Evolutionary conservation across 2,888 invertebrate species (phyloP).

Genomic region (Gortyna flavago): DNA sequence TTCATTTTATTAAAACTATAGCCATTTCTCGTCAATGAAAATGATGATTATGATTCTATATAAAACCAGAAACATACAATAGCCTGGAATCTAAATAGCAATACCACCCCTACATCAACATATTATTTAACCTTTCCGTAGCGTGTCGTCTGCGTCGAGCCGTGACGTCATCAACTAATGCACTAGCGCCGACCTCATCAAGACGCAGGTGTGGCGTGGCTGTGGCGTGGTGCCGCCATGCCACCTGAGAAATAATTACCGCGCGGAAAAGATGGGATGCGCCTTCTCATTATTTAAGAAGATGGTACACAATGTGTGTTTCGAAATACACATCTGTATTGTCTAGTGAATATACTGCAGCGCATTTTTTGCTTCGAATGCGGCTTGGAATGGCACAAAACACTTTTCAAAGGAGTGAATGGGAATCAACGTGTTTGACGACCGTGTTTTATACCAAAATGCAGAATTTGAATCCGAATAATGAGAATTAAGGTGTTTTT

Average conservation of each 20-base stretch:
- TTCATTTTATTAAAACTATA: neutral
- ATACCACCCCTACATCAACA: constrained; percentile 11
- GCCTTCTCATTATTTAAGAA: constrained; percentile 84
- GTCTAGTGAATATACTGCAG: constrained; percentile 65
- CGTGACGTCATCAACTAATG: constrained; percentile 87
- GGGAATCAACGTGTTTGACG: constrained; percentile 31
- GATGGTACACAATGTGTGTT: constrained; percentile 75
- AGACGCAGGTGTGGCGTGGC: constrained; percentile 67
- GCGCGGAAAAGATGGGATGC: constrained; percentile 82
- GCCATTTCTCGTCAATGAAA: neutral
- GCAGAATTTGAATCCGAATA: constrained; percentile 1
- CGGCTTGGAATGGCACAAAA: constrained; percentile 48
- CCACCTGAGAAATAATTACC: constrained; percentile 83
- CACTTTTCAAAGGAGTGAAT: constrained; percentile 26
- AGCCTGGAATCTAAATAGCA: neutral
- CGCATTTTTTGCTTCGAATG: constrained; percentile 49
- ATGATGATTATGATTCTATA: neutral
- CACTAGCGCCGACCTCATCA: constrained; percentile 83
- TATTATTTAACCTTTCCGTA: constrained; percentile 36
- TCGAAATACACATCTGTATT: constrained; percentile 69
- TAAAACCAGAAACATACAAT: neutral
- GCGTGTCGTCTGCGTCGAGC: constrained; percentile 64
- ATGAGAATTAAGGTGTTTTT: neutral
- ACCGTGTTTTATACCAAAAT: constrained; percentile 4
- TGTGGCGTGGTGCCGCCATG: constrained; percentile 52